Evolutionary conservation across 2,888 invertebrate genomes (phyloP).

Genomic region (Hemaris fuciformis): DNA sequence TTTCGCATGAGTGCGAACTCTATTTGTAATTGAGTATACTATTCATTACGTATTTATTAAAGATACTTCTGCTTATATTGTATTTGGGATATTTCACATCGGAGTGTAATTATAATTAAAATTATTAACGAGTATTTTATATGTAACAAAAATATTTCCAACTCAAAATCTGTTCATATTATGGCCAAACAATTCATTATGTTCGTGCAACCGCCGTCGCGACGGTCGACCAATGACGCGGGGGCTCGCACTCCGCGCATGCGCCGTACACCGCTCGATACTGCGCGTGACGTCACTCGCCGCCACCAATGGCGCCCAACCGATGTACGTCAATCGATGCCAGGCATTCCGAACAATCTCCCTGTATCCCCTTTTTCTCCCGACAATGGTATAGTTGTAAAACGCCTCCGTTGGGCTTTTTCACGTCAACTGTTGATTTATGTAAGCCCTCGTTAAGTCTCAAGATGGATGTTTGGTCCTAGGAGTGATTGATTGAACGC

Average conservation of each 20-base stretch:
- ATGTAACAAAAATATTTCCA: background rate
- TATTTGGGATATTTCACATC: no score
- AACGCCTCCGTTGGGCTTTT: conserved; percentile 31
- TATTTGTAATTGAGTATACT: no score
- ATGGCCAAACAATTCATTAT: conserved; percentile 37
- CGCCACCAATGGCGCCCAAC: conserved; percentile 69
- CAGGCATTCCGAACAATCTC: conserved; percentile 46
- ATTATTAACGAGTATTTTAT: no score
- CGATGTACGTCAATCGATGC: conserved; percentile 73
- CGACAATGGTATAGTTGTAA: conserved; percentile 33
- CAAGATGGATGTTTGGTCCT: background rate
- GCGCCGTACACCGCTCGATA: conserved; percentile 76
- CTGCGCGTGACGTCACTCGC: conserved; percentile 64
- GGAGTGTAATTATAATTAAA: no score
- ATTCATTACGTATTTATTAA: no score
- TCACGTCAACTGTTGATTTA: conserved; percentile 39
- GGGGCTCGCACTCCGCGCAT: conserved; percentile 53
- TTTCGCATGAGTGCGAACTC: no score
- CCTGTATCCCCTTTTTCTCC: conserved; percentile 28
- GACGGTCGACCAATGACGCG: conserved; percentile 54
- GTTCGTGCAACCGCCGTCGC: conserved; percentile 45
- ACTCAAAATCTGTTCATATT: conserved; percentile 5
- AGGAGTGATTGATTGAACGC: background rate
- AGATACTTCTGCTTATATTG: no score
- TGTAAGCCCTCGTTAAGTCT: background rate